A percentile compares a stretch with the other conserved stretches of the same genome.
These are phyloP conservation scores for Asteroscopus sphinx DNA, from an alignment of 2,888 invertebrate species.

Conservation along the genomic window DNA sequence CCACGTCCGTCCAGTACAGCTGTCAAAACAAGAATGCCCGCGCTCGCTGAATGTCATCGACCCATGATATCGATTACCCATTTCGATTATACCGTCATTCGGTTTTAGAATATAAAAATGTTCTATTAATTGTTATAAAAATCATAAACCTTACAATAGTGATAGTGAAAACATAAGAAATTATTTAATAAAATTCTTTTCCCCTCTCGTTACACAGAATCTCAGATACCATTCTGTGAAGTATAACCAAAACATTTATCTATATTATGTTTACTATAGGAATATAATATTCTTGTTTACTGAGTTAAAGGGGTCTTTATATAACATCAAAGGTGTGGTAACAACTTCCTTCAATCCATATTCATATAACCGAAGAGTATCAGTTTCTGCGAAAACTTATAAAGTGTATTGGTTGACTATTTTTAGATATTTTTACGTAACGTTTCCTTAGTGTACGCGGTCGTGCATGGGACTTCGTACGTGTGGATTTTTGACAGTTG, in stretches of 20 bases:
- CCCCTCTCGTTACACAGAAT: slow-evolving; percentile 1
- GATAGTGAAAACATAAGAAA: too few species aligned
- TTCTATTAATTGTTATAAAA: too few species aligned
- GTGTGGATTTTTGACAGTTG: not conserved
- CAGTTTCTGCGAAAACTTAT: slow-evolving; percentile 23
- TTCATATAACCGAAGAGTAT: slow-evolving; percentile 30
- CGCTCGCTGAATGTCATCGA: too few species aligned
- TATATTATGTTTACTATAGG: slow-evolving; percentile 15
- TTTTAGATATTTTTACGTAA: slow-evolving; percentile 17
- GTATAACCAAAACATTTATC: slow-evolving; percentile 26
- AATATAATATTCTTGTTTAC: not conserved
- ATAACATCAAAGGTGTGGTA: slow-evolving; percentile 33
- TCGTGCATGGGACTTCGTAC: not conserved
- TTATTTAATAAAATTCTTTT: slow-evolving; percentile 5
- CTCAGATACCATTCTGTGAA: slow-evolving; percentile 13
- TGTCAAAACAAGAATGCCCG: too few species aligned
- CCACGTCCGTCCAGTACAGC: too few species aligned
- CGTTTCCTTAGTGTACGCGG: not conserved
- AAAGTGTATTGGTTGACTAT: slow-evolving; percentile 28
- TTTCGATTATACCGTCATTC: too few species aligned
- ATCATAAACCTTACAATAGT: too few species aligned
- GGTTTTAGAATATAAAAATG: too few species aligned
- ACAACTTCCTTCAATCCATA: slow-evolving; percentile 9
- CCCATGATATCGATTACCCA: too few species aligned
- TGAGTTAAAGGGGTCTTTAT: not conserved